Conservation (phyloP, 2,113 vertebrate genomes). For the Tetrao urogallus region DNA sequence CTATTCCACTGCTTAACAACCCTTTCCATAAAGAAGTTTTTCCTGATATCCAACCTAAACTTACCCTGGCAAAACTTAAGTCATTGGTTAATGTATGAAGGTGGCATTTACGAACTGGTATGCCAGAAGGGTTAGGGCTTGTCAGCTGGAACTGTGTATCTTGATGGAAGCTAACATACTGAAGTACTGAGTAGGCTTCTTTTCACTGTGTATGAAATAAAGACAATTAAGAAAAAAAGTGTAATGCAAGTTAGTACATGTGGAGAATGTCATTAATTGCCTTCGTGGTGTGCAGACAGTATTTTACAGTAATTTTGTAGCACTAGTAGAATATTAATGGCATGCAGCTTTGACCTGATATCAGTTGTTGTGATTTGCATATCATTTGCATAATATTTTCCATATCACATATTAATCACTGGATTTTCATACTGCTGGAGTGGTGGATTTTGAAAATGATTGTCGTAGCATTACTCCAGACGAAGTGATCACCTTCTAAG, state of each 20-base stretch:
- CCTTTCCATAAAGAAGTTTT: too few species aligned
- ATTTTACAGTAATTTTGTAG: conserved; percentile 33
- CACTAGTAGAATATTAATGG: conserved; percentile 1
- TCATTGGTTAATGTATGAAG: not conserved
- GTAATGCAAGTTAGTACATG: not conserved
- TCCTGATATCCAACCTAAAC: too few species aligned
- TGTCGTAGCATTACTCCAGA: not conserved
- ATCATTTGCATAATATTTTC: not conserved
- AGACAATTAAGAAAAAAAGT: conserved; percentile 1
- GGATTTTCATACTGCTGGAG: conserved; percentile 13
- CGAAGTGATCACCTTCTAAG: not conserved
- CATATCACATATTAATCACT: not conserved
- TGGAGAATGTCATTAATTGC: conserved; percentile 31
- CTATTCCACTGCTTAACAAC: too few species aligned
- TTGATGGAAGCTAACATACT: conserved; percentile 27
- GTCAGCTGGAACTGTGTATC: not conserved
- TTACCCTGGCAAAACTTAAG: too few species aligned
- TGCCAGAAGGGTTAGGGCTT: not conserved
- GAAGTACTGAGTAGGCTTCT: not conserved
- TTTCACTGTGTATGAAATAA: conserved; percentile 44
- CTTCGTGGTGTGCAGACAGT: conserved; percentile 10
- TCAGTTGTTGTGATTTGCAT: not conserved
- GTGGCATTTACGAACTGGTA: conserved; percentile 32
- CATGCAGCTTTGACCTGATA: conserved; percentile 42
- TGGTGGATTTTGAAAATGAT: not conserved